Conservation (phyloP, 2,888 invertebrate genomes). For the Drosophila kuntzei region DNA sequence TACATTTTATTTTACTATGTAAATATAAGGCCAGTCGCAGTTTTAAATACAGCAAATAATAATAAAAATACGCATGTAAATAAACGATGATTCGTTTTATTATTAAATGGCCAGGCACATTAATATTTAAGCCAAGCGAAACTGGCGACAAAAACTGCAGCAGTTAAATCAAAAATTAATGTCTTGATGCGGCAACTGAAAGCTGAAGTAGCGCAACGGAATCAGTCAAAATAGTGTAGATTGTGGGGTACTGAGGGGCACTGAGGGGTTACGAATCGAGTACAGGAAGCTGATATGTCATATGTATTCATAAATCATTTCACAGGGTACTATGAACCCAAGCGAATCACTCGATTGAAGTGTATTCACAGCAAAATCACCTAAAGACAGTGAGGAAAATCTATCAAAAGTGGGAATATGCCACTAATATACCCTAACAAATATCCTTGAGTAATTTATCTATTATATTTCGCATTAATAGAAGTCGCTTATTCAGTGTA, state of each 20-base stretch:
- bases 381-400: conserved; percentile 10
- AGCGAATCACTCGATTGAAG: conserved; percentile 55
- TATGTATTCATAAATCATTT: conserved; percentile 84
- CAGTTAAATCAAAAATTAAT: conserved; percentile 73
- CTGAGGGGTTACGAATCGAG: no score
- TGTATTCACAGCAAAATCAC: conserved; percentile 43
- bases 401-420: not conserved
- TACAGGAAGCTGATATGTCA: conserved; percentile 84
- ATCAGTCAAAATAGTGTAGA: conserved; percentile 4
- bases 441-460: not conserved
- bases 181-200: conserved; percentile 62
- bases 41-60: conserved; percentile 50
- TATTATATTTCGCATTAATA: no score
- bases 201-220: conserved; percentile 37
- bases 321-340: conserved; percentile 42
- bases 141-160: conserved; percentile 32
- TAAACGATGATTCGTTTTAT: conserved; percentile 41
- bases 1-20: conserved; percentile 18
- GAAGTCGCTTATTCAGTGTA: no score
- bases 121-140: conserved; percentile 57
- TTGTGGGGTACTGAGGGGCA: not conserved
- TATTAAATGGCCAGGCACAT: conserved; percentile 60
- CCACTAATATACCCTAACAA: conserved; percentile 11
- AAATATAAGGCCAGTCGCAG: conserved; percentile 10
- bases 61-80: conserved; percentile 15